Percentiles rank a stretch among this genome's conserved stretches.
phyloP scores from a whole-genome alignment of 2,113 vertebrate genomes.

The Rhea pennata region DNA sequence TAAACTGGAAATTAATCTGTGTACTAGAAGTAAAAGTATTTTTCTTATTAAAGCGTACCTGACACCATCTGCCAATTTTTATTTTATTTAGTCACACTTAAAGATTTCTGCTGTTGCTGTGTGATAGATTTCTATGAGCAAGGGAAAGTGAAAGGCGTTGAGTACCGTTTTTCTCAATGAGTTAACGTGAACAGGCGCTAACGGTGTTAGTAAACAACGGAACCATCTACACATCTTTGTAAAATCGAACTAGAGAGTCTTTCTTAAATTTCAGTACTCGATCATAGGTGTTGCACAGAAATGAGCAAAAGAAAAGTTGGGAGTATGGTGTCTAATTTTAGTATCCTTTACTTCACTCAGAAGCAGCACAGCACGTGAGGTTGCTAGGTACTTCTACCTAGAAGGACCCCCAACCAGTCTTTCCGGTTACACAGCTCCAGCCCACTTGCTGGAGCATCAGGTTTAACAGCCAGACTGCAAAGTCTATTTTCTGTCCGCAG shows the following conservation, averaged over 20 bases:
- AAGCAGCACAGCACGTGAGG: not conserved
- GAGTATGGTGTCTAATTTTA: not conserved
- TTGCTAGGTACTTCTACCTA: not conserved
- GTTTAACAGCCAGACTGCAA: slow-evolving; percentile 61
- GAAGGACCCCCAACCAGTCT: slow-evolving; percentile 51
- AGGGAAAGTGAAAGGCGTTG: not conserved
- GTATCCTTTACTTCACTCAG: not conserved
- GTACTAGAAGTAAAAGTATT: not conserved
- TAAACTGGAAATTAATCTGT: not conserved
- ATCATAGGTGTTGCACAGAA: slow-evolving; percentile 1
- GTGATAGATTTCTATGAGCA: not conserved
- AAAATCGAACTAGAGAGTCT: not conserved
- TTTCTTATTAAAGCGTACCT: not conserved
- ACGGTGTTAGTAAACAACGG: not conserved
- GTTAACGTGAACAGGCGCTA: not conserved
- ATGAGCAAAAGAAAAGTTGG: not conserved
- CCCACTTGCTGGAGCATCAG: slow-evolving; percentile 66
- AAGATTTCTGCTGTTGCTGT: slow-evolving; percentile 3
- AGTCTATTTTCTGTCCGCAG: slow-evolving; percentile 56
- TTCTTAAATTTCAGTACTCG: not conserved
- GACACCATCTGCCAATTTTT: not conserved
- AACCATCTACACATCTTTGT: not conserved
- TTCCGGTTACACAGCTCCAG: slow-evolving; percentile 61
- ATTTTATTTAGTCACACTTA: not conserved
- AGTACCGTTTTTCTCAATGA: not conserved